Percentiles rank a stretch among this genome's conserved stretches.
Evolutionary conservation across 2,888 invertebrate species (phyloP).

Genomic region (Dione vanillae): DNA sequence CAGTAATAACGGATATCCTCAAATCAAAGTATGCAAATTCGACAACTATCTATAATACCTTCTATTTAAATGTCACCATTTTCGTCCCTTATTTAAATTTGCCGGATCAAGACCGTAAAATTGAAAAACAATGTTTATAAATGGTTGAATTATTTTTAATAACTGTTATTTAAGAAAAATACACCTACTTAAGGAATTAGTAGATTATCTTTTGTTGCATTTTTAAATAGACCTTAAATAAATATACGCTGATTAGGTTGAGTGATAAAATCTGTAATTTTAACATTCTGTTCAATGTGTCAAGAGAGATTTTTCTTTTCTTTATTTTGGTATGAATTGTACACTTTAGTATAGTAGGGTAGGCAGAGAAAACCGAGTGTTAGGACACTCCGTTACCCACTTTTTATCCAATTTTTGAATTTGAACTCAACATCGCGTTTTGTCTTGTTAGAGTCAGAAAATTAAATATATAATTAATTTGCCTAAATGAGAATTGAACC

Average conservation of each 20-base stretch:
- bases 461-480: too few species aligned
- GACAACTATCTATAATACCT: slow-evolving; percentile 38
- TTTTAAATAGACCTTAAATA: neutral
- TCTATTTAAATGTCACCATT: slow-evolving; percentile 5
- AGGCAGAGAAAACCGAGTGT: neutral
- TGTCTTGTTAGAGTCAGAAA: too few species aligned
- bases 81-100: slow-evolving; percentile 23
- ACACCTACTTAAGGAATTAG: neutral
- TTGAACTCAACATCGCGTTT: too few species aligned
- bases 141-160: slow-evolving; percentile 20
- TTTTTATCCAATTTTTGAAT: neutral
- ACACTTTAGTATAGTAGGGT: neutral
- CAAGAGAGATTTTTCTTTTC: too few species aligned
- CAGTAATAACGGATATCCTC: slow-evolving; percentile 44
- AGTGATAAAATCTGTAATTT: too few species aligned
- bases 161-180: neutral
- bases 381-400: neutral
- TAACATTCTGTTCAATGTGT: too few species aligned
- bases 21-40: slow-evolving; percentile 31
- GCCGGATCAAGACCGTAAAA: neutral
- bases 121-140: slow-evolving; percentile 6
- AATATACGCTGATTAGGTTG: too few species aligned
- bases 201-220: neutral
- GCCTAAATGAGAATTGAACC: too few species aligned
- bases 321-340: too few species aligned